A percentile compares a stretch with the other conserved stretches of the same genome.
phyloP scores from a whole-genome alignment of 2,113 vertebrate genomes.

The western clawed frog (Xenopus tropicalis) region UCB_Xtro_10.0 CM004448.2:36540501-36541000 shows the following conservation, averaged over 20 bases:
- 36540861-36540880: slow-evolving; percentile 8
- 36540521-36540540: slow-evolving; percentile 60
- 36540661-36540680: slow-evolving; percentile 70
- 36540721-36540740: slow-evolving; percentile 80
- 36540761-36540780: slow-evolving; percentile 82
- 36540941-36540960: too few relatives aligned
- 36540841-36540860: slow-evolving; percentile 57
- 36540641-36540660: slow-evolving; percentile 76
- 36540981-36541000: too few relatives aligned
- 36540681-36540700: slow-evolving; percentile 87
- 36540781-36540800: slow-evolving; percentile 86
- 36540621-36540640: slow-evolving; percentile 75
- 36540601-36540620: slow-evolving; percentile 79
- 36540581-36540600: slow-evolving; percentile 77
- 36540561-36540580: slow-evolving; percentile 72
- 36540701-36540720: slow-evolving; percentile 84
- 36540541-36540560: slow-evolving; percentile 67
- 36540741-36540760: slow-evolving; percentile 80
- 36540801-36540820: slow-evolving; percentile 75
- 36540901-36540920: not conserved
- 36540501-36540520: slow-evolving; percentile 63
- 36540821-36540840: slow-evolving; percentile 70
- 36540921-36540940: too few relatives aligned
- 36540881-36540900: not conserved
- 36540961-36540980: too few relatives aligned